A percentile compares a stretch with the other conserved stretches of the same genome.
These are phyloP conservation scores for Fratercula arctica DNA, from an alignment of 2,797 vertebrate species.

Conservation along the genomic window DNA sequence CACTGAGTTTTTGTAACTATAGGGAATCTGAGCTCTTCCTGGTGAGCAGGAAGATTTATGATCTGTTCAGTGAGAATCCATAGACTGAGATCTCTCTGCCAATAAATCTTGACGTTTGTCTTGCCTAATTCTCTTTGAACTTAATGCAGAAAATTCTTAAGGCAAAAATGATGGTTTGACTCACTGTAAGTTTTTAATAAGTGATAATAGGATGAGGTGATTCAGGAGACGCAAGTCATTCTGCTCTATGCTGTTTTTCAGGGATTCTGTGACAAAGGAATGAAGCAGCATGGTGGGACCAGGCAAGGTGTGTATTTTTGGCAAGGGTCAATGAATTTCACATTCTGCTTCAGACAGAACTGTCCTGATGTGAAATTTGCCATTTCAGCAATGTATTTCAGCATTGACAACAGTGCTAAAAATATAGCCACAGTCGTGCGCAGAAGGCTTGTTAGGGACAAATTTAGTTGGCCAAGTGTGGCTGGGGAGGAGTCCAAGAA, in stretches of 20 bases:
- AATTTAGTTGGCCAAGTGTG: background rate
- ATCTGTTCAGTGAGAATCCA: background rate
- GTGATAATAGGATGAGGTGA: background rate
- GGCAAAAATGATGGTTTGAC: background rate
- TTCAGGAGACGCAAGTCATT: background rate
- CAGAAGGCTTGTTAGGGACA: background rate
- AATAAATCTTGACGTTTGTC: background rate
- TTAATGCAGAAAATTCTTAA: background rate
- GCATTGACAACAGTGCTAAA: background rate
- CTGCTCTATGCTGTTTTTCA: background rate
- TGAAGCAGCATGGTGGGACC: background rate
- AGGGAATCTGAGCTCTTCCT: background rate
- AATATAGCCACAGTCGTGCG: background rate
- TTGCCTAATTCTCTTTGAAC: background rate
- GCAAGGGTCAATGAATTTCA: background rate
- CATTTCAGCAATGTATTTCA: background rate
- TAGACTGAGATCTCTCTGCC: background rate
- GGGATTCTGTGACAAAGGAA: background rate
- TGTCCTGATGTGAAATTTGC: background rate
- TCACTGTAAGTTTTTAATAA: background rate
- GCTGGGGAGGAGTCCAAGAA: background rate
- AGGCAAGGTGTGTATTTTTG: background rate
- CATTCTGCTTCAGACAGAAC: background rate
- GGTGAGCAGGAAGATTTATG: background rate
- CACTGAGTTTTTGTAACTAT: background rate